Evolutionary conservation across 23 tunicate species (phyloP), one percentile per base, ranked within the genome.

Genomic region (Phallusia fumigata): DNA sequence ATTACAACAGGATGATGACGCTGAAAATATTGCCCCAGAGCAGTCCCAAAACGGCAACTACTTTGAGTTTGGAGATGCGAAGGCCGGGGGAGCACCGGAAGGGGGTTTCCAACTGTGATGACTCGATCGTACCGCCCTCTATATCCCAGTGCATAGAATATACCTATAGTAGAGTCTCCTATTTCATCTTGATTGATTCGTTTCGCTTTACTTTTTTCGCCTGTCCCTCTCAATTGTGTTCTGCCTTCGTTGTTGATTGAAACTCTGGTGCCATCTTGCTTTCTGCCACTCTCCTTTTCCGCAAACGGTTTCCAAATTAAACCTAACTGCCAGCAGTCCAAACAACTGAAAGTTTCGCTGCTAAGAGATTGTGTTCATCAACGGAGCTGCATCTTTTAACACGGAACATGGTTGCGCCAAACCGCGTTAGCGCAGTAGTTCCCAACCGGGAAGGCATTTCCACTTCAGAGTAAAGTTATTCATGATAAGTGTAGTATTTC

Each of bases 1-100:
- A 6, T 74, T 74, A 21, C 22, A 31, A n/a, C 52, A 74, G 82
- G 83, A 90, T 19, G 89, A 86, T 5, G 89, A 89, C 52, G 84
- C 10, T 34, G 89, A 87, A 76, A 91, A 83, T 36, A 35, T 90
- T 10, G 89, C 95, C 18, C 95, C 95, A 0, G 72, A 81, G 24
- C 52, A 86, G 0, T 33, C 78, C n/a, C 73, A 40, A 18, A 53
- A 64, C 74, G 78, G 76, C n/a, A 45, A 77, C 35, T 85, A 90
- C 73, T 90, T 90, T 77, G 87, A 88, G 19, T 81, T 87, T 50
- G 69, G 19, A 53, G 80, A 69, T 21, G 78, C 35, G 15, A 81
- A 81, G 84, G 79, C 36, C 19, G 53, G 36, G 49, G 47, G 10
- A 40, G 64, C 83, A n/a, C 83, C 83, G 2, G 74, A n/a, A 6